Evolutionary conservation across 2,888 invertebrate species (phyloP).

Genomic region (Protophormia terraenovae): DNA sequence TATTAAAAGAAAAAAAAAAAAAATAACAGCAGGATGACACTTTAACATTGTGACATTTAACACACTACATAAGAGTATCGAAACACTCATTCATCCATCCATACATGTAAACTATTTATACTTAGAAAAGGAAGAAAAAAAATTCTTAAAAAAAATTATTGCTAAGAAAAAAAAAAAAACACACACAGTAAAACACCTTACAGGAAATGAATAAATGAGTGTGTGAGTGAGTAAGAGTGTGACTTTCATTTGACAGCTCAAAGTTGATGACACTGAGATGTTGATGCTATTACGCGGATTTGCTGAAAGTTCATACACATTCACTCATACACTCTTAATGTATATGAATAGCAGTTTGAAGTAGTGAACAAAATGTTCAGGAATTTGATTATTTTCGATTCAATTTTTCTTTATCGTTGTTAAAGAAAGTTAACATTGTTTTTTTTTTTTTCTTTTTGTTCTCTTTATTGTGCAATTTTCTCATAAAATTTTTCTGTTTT

Average conservation of each 20-base stretch:
- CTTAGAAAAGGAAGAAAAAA: background rate
- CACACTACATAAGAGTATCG: background rate
- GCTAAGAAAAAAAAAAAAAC: background rate
- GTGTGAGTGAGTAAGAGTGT: slow-evolving; percentile 33
- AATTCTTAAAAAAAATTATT: background rate
- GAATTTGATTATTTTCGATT: slow-evolving; percentile 67
- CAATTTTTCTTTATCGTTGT: slow-evolving; percentile 52
- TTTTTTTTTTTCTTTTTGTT: background rate
- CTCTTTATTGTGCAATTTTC: background rate
- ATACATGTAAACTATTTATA: background rate
- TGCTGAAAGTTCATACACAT: background rate
- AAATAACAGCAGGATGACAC: background rate
- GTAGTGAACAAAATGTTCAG: slow-evolving; percentile 31
- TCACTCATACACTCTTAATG: background rate
- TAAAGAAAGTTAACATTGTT: slow-evolving; percentile 41
- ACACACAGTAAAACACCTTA: background rate
- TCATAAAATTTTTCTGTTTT: background rate
- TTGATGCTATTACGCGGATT: slow-evolving; percentile 45
- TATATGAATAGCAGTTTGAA: background rate
- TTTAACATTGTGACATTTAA: background rate
- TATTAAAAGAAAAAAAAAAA: background rate
- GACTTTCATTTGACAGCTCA: slow-evolving; percentile 70
- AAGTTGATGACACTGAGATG: slow-evolving; percentile 59
- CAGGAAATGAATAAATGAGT: slow-evolving; percentile 10
- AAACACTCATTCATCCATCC: background rate